phyloP scores from a whole-genome alignment of 1,140 invertebrate genomes.

The Listronotus bonariensis region DNA sequence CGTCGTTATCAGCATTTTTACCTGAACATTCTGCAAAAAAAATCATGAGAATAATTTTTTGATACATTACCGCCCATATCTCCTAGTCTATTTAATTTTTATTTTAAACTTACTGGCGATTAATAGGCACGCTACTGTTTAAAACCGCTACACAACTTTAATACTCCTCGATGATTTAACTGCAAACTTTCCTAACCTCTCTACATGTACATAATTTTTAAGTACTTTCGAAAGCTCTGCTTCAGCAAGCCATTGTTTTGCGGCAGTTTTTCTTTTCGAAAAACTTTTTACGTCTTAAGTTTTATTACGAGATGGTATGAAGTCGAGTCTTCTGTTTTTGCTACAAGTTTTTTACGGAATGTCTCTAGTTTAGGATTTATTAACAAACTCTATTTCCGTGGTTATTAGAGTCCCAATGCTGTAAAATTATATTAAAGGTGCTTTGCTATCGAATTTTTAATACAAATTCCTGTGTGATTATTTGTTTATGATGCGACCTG shows the following conservation, averaged over 20 bases:
- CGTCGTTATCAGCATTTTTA: too few relatives aligned
- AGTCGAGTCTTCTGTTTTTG: conserved; percentile 12
- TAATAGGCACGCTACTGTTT: neutral
- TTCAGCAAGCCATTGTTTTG: conserved; percentile 34
- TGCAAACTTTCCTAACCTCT: conserved; percentile 34
- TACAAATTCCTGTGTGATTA: too few relatives aligned
- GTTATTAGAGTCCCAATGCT: too few relatives aligned
- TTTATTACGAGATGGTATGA: conserved; percentile 24
- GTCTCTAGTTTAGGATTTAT: conserved; percentile 4
- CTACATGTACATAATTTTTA: conserved; percentile 40
- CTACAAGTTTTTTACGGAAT: conserved; percentile 3
- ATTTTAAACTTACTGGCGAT: too few relatives aligned
- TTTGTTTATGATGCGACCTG: too few relatives aligned
- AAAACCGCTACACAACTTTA: conserved; percentile 21
- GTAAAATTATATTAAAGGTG: too few relatives aligned
- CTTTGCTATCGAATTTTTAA: too few relatives aligned
- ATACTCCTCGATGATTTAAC: conserved; percentile 36
- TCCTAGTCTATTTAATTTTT: too few relatives aligned
- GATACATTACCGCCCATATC: too few relatives aligned
- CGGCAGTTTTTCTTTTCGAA: conserved; percentile 8
- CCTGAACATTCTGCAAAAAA: too few relatives aligned
- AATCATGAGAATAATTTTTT: too few relatives aligned
- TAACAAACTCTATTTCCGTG: neutral
- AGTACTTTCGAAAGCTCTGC: conserved; percentile 35
- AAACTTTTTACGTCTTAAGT: conserved; percentile 29